A percentile compares a stretch with the other conserved stretches of the same genome.
These are phyloP conservation scores for Perca schrenkii DNA, from an alignment of 2,113 vertebrate genomes.

Conservation along the genomic window DNA sequence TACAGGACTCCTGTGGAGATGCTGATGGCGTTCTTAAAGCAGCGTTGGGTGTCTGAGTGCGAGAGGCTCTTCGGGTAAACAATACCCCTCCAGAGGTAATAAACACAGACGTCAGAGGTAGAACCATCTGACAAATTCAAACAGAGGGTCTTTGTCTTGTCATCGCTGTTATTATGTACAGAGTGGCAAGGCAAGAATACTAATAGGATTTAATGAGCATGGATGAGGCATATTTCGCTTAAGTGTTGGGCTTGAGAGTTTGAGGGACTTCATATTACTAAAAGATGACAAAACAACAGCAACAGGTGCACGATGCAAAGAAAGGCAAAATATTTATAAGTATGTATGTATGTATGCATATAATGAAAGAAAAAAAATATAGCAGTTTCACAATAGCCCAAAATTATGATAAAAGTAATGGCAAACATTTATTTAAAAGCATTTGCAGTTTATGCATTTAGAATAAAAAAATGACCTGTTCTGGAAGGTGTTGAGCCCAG, in stretches of 20 bases:
- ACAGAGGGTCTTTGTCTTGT: not conserved
- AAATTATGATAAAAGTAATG: not conserved
- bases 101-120: conserved; percentile 11
- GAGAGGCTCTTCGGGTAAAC: conserved; percentile 32
- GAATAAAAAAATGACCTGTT: conserved; percentile 47
- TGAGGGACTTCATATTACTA: conserved; percentile 16
- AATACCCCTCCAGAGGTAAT: conserved; percentile 23
- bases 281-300: conserved; percentile 11
- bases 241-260: conserved; percentile 13
- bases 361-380: not conserved
- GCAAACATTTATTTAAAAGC: not conserved
- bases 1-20: conserved; percentile 24
- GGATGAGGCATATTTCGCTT: conserved; percentile 1
- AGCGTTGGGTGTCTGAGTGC: not conserved
- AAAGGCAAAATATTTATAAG: not conserved
- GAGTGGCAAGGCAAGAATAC: conserved; percentile 18
- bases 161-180: conserved; percentile 12
- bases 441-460: not conserved
- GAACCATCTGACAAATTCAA: conserved; percentile 47
- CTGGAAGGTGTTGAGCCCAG: conserved; percentile 86
- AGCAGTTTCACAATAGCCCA: not conserved
- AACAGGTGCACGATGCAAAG: not conserved
- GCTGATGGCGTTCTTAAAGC: conserved; percentile 48
- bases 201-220: conserved; percentile 35
- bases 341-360: not conserved